Evolutionary conservation across 2,797 vertebrate genomes (phyloP).

Genomic region (Tarsius wallacei): DNA sequence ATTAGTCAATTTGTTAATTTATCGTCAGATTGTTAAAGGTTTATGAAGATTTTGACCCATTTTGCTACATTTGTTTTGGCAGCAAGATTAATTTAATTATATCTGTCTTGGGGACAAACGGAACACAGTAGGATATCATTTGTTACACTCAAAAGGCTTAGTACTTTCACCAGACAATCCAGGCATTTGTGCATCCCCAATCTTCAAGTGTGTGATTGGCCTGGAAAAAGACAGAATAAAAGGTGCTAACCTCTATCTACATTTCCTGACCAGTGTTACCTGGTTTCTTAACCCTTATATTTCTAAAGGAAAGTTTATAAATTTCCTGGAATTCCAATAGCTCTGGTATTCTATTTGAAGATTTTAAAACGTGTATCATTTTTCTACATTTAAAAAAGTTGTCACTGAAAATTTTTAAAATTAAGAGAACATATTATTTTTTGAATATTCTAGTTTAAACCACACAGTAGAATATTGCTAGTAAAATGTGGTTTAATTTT

Average conservation of each 20-base stretch:
- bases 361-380: not conserved
- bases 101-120: slow-evolving; percentile 73
- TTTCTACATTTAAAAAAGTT: not conserved
- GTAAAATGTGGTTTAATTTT: not conserved
- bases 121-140: slow-evolving; percentile 75
- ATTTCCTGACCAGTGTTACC: not conserved
- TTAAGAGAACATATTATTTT: no score
- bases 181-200: not conserved
- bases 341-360: not conserved
- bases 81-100: slow-evolving; percentile 86
- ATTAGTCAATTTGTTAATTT: slow-evolving; percentile 87
- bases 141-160: slow-evolving; percentile 34
- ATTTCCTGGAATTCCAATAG: not conserved
- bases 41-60: slow-evolving; percentile 85
- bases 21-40: slow-evolving; percentile 85
- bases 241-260: not conserved
- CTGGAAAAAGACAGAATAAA: not conserved
- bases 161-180: not conserved
- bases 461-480: not conserved
- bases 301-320: not conserved
- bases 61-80: slow-evolving; percentile 77
- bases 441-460: not conserved
- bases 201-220: not conserved
- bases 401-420: not conserved
- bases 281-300: not conserved